These are phyloP conservation scores for Enteromius mattozi DNA, from an alignment of 2,797 vertebrate species.

Conservation along the genomic window DNA sequence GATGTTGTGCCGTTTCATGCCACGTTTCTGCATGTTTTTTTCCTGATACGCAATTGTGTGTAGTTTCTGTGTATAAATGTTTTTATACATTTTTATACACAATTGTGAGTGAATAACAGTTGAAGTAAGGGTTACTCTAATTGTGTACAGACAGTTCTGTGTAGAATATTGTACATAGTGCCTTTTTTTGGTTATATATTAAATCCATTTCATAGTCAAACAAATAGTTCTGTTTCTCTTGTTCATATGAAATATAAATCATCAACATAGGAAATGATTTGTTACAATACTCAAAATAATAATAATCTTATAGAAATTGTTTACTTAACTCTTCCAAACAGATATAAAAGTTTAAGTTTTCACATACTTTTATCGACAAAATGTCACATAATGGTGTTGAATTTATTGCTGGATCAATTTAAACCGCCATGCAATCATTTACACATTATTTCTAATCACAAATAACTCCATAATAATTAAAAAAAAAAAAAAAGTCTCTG, in stretches of 20 bases:
- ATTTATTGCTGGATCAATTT: background rate
- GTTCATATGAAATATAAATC: background rate
- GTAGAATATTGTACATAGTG: constrained; percentile 19
- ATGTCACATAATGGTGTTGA: too few species aligned
- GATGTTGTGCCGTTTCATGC: background rate
- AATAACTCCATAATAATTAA: background rate
- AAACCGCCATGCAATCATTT: background rate
- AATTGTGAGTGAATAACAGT: background rate
- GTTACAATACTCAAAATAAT: background rate
- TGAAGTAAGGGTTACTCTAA: background rate
- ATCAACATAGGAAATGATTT: background rate
- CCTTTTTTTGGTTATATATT: background rate
- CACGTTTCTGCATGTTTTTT: background rate
- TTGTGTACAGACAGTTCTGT: background rate
- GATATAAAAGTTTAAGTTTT: background rate
- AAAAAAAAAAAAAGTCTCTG: too few species aligned
- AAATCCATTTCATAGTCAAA: background rate
- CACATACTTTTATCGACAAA: background rate
- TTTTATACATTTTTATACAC: background rate
- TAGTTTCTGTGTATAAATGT: background rate
- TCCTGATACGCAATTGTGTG: background rate
- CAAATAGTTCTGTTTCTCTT: background rate
- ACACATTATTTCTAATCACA: background rate
- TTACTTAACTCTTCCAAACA: background rate
- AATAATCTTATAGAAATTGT: background rate